Evolutionary conservation across 2,113 vertebrate species (phyloP), one percentile per base, ranked within the genome.

Genomic region (Urocitellus parryii): DNA sequence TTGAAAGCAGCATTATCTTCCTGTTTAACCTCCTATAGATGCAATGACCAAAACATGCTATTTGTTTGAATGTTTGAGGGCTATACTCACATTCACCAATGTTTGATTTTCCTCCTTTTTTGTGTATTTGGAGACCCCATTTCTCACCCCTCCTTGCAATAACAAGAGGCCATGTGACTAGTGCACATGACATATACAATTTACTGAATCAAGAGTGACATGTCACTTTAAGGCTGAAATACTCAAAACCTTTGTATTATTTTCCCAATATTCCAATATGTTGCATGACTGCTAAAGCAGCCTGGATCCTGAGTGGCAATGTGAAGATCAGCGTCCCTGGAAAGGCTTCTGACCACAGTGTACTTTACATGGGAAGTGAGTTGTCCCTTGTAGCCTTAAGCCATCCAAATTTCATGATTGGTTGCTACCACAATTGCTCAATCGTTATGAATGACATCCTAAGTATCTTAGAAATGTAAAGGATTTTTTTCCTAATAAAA

Each of bases 401-500:
- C 0, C 34, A 42, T 27, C 51, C 51, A 27, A 29, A 83, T 79
- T 73, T 27, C 90, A 11, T 58, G n/a, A 18, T 12, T 79, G 20
- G 1, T 83, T 76, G 53, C 13, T 48, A 76, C 3, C 13, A 89
- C 25, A 83, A 67, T 0, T 51, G 48, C 16, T 37, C 45, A 2
- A 10, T 16, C 18, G 39, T 42, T 84, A 39, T n/a, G 8, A 74
- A 87, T 82, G 32, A 27, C 45, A 51, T 5, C 9, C n/a, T 1
- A 58, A 12, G 1, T 6, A 39, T 61, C 53, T 45, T 20, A 8
- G 0, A 78, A 53, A 9, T 63, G 48, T 72, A 70, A 72, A 27
- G 63, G 76, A 92, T 51, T 7, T 32, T 83, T 83, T 72, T 45
- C 11, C 5, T 86, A 88, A 72, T 48, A 48, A 45, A 93, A 79